Evolutionary conservation across 1,140 invertebrate genomes (phyloP).

Genomic region (Ips nitidus): DNA sequence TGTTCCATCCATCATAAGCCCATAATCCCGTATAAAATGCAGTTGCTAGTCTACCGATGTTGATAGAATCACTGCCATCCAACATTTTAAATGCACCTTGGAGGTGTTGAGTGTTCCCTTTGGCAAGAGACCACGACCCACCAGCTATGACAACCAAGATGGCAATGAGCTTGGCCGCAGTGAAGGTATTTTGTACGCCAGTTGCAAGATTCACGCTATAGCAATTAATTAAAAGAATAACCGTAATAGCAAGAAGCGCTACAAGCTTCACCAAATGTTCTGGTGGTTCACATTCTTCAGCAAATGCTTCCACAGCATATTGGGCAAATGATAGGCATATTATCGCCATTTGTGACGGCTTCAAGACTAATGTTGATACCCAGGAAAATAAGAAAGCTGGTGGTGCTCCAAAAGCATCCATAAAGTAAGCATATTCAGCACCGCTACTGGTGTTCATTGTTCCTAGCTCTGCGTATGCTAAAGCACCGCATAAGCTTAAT

Average conservation of each 20-base stretch:
- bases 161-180: constrained; percentile 84
- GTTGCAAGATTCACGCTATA: constrained; percentile 92
- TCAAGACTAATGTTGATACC: constrained; percentile 84
- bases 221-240: constrained; percentile 89
- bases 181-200: constrained; percentile 89
- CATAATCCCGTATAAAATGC: constrained; percentile 98
- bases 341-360: constrained; percentile 92
- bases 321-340: constrained; percentile 92
- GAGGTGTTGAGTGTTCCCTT: no score
- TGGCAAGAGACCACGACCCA: no score
- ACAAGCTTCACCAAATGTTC: constrained; percentile 76
- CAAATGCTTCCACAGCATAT: constrained; percentile 91
- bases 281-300: constrained; percentile 80
- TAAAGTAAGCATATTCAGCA: constrained; percentile 90
- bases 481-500: constrained; percentile 82
- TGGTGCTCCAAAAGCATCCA: constrained; percentile 85
- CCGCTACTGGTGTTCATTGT: constrained; percentile 93
- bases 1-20: constrained; percentile 99
- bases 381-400: constrained; percentile 91
- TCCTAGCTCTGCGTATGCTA: constrained; percentile 90
- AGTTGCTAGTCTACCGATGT: constrained; percentile 83
- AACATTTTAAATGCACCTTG: constrained; percentile 79
- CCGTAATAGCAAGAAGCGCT: constrained; percentile 76
- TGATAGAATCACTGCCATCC: constrained; percentile 72
- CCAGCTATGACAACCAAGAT: constrained; percentile 83